phyloP scores from a whole-genome alignment of 2,888 invertebrate genomes.

The Euproctis similis region DNA sequence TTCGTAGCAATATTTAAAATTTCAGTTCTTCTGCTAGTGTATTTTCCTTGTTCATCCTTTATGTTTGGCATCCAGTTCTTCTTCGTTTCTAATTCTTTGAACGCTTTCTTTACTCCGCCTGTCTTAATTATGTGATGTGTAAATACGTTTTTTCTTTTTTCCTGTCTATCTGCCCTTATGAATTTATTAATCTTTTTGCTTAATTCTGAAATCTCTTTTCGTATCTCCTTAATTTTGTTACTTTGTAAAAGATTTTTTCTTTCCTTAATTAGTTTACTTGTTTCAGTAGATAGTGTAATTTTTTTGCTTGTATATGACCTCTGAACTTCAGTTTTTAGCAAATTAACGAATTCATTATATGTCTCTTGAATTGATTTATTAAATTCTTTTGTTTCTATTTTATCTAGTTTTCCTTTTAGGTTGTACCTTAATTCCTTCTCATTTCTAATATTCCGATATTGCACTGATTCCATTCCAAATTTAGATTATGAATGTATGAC shows the following conservation, averaged over 20 bases:
- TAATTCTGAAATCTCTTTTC: neutral
- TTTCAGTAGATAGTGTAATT: neutral
- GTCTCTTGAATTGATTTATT: neutral
- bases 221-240: neutral
- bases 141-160: neutral
- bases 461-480: neutral
- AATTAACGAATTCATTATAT: neutral
- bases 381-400: neutral
- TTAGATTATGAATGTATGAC: neutral
- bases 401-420: neutral
- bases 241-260: neutral
- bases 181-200: neutral
- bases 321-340: neutral
- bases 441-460: neutral
- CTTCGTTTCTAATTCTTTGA: neutral
- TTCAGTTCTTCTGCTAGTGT: neutral
- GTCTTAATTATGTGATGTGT: neutral
- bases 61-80: neutral
- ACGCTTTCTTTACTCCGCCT: neutral
- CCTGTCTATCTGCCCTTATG: neutral
- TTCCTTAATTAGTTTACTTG: neutral
- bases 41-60: slow-evolving; percentile 1
- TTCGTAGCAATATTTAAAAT: slow-evolving; percentile 3
- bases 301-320: neutral
- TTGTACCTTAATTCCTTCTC: neutral